Base-by-base conservation (phyloP, 2,797 vertebrate genomes). In the Molossus alvarezi region DNA sequence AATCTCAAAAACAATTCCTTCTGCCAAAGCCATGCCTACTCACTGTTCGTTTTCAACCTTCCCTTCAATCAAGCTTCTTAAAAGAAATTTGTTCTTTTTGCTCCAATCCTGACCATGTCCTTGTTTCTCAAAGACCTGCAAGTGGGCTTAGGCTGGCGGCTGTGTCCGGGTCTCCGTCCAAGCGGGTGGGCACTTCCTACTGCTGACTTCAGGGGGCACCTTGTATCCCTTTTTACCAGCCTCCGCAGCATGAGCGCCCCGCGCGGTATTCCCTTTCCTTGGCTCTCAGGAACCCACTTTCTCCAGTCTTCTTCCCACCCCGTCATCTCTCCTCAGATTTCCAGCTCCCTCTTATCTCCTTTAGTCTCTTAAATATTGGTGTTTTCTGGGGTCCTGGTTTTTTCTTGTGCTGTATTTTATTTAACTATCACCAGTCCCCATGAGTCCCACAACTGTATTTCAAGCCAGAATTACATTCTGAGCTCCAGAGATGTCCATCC, bases 231-330 rank as follows among this genome's bases (percentile, higher is more conserved):
- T 25, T 55, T 29, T 17, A 5, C 62, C 4, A 23, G 33, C 48
- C 14, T 21, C 12, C 14, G 8, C n/a, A 41, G 11, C n/a, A n/a
- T 0, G 4, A 21, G 33, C 45, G 37, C 14, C 45, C 5, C 1
- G 29, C 60, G 37, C 10, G 2, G 13, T 37, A 13, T 4, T 9
- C 18, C 51, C 27, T 64, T 29, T 58, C 9, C 4, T 1, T 20
- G 33, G 33, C 17, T 33, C 33, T 82, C 27, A 9, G 45, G 62
- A 64, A 14, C 58, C 14, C 1, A 25, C 58, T n/a, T 69, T 51
- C 12, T 57, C 45, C 27, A 13, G 7, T 15, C 72, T 64, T 84
- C 51, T 45, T 37, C 48, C 51, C 4, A 23, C 51, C 5, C 53
- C 7, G 5, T 72, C 33, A 4, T 62, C 57, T 77, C 64, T 90